Evolutionary conservation across 2,797 vertebrate species (phyloP), one percentile per base, ranked within the genome.

Genomic region (Tapirus indicus): DNA sequence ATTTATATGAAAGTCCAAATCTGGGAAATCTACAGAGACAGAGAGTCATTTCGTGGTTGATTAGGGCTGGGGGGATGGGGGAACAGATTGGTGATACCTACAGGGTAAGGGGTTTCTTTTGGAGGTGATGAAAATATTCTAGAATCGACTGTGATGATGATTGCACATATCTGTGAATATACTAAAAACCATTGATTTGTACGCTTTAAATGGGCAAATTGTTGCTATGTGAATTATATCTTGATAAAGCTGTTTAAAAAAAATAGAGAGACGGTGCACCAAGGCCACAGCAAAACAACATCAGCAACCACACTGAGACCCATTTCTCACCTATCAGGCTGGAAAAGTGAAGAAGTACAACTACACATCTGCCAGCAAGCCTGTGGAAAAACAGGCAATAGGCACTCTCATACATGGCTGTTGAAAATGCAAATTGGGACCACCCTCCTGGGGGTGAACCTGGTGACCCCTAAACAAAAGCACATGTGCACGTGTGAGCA

Each of bases 341-440:
- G 10, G 58, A 35, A 13, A 64, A 47, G 44, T 4, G 13, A 72
- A 23, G 38, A 60, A 3, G 7, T 13, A 25, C 29, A 21, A 32
- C 54, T 0, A 0, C 8, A 2, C 0, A 6, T 7, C 11, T 1
- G 5, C 5, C 20, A 25, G 27, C 52, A 41, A 29, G 52, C 84
- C 18, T 11, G 10, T 11, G 74, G 29, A 6, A 8, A 8, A 16
- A 16, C 3, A 13, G 35, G 49, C 27, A 5, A 32, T 6, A 21
- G 66, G 35, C 12, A 1, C 18, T 6, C 8, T 20, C 52, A 1
- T 20, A 20, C 1, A 1, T 8, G 1, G 29, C 35, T 17, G 6
- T 5, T 3, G 29, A 7, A 23, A 11, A 41, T 2, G 21, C 8
- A 25, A 23, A 41, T 1, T 0, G 20, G 18, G 1, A 21, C 3